Base-by-base conservation (phyloP, 2,113 vertebrate species). In the Thunnus maccoyii region DNA sequence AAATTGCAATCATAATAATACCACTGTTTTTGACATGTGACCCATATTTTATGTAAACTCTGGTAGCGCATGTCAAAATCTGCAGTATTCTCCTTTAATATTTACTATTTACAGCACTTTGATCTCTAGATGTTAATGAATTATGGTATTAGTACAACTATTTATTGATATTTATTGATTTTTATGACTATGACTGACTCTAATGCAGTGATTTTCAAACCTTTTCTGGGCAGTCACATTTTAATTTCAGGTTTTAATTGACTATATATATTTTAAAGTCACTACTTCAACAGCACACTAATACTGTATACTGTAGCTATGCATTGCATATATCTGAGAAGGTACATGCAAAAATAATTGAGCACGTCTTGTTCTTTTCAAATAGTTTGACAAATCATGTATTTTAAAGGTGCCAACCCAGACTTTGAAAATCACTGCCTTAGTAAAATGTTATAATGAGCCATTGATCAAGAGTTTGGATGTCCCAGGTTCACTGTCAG, bases 51-150 rank as follows among this genome's bases (percentile, higher is more conserved):
- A 81, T 32, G 60, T 44, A 7, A 78, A 44, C 16, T 27, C 25
- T 10, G 14, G 25, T 48, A n/a, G 20, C 41, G 63, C 78, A 48
- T 64, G 63, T 76, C 0, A 55, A 32, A 55, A 79, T 30, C 25
- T 48, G 72, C 3, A 0, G 13, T 72, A 13, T 62, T 69, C 25
- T 73, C 64, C 51, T 73, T 48, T 22, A 72, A 71, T 70, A 69
- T 84, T 76, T 66, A 64, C 51, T 67, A 75, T 58, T 69, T 44
- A 69, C 61, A 25, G 83, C 80, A 86, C 83, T 80, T 88, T 91
- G 54, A 58, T 77, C 71, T 62, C 3, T 69, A 71, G 41, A 72
- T 68, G 41, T 73, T 48, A 58, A 48, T 60, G 16, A 71, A 41
- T n/a, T 41, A 56, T 48, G 25, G 14, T 57, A 63, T 44, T 14